These are phyloP conservation scores for Drosophila cyrtoloma DNA, from an alignment of 2,888 invertebrate species.

Conservation along the genomic window DNA sequence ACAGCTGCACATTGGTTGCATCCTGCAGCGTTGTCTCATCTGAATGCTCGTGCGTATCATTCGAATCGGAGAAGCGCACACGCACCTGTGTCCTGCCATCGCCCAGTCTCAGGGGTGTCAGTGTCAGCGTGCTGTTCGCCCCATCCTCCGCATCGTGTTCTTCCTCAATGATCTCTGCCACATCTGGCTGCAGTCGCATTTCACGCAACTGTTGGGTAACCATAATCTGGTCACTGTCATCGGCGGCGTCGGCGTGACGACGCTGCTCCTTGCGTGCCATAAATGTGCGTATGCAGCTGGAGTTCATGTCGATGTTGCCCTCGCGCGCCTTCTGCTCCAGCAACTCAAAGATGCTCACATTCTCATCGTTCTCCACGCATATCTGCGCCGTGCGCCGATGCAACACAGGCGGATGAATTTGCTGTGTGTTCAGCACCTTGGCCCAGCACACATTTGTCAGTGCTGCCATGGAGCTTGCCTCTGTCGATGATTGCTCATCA, in stretches of 20 bases:
- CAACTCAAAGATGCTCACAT: conserved; percentile 91
- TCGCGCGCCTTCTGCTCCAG: conserved; percentile 90
- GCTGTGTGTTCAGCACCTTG: conserved; percentile 85
- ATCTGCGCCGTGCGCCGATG: conserved; percentile 60
- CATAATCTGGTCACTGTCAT: conserved; percentile 67
- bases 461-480: conserved; percentile 35
- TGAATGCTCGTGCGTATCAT: conserved; percentile 74
- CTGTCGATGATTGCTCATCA: conserved; percentile 54
- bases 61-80: conserved; percentile 78
- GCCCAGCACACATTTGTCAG: conserved; percentile 79
- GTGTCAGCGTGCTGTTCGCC: conserved; percentile 33
- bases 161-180: conserved; percentile 35
- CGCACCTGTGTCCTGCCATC: conserved; percentile 57
- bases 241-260: conserved; percentile 83
- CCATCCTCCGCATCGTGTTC: conserved; percentile 30
- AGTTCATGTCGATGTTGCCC: conserved; percentile 90
- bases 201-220: conserved; percentile 57
- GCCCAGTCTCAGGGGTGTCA: conserved; percentile 52
- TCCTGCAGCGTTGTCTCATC: conserved; percentile 57
- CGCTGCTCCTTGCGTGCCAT: conserved; percentile 70
- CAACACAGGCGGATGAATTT: conserved; percentile 75
- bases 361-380: conserved; percentile 85
- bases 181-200: conserved; percentile 66
- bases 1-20: conserved; percentile 65
- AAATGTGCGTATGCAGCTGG: conserved; percentile 87